Conservation (phyloP, 2,797 vertebrate species). For the Ptychobarbus kaznakovi region DNA sequence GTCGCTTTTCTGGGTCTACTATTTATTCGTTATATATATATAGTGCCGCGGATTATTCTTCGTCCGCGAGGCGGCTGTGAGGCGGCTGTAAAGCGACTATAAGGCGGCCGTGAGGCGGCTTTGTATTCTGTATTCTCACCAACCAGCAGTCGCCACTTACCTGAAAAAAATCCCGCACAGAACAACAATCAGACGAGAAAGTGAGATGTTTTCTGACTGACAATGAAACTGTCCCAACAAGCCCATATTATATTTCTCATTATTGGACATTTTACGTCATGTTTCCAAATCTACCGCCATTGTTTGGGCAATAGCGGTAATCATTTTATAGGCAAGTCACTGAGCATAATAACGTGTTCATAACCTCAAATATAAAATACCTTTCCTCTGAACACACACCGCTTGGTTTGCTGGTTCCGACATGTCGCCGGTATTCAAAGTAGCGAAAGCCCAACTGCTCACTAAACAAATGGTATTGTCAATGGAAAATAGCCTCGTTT, state of each 20-base stretch:
- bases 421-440: background rate
- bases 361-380: background rate
- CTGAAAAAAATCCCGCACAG: background rate
- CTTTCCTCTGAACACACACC: background rate
- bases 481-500: background rate
- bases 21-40: background rate
- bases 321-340: background rate
- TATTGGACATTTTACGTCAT: background rate
- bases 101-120: background rate
- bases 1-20: background rate
- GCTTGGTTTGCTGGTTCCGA: background rate
- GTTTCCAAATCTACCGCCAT: background rate
- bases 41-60: background rate
- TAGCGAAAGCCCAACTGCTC: background rate
- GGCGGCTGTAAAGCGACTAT: background rate
- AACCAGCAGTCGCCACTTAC: conserved; percentile 5
- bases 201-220: background rate
- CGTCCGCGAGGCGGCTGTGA: background rate
- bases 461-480: background rate
- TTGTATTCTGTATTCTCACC: background rate
- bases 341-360: background rate
- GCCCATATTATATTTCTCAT: conserved; percentile 5
- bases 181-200: background rate
- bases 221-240: conserved; percentile 22
- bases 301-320: background rate